phyloP scores from a whole-genome alignment of 1,140 invertebrate genomes.

The Drosophila subobscura region DNA sequence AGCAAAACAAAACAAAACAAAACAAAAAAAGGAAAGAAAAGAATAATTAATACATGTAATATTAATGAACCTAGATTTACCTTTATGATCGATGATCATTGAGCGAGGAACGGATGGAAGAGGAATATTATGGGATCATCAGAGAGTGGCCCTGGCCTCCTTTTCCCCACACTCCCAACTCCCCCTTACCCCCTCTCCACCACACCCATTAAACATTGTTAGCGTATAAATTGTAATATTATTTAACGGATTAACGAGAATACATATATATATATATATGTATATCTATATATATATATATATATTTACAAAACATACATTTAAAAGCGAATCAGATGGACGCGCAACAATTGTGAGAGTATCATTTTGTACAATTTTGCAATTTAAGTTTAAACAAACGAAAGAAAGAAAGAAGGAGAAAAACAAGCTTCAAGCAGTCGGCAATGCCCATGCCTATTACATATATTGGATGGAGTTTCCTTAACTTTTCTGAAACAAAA shows the following conservation, averaged over 20 bases:
- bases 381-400: slow-evolving; percentile 64
- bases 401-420: slow-evolving; percentile 4
- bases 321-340: slow-evolving; percentile 12
- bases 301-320: slow-evolving; percentile 5
- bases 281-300: slow-evolving; percentile 13
- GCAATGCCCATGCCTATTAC: slow-evolving; percentile 28
- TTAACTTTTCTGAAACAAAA: background rate
- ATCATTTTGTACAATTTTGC: slow-evolving; percentile 79
- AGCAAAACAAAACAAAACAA: slow-evolving; percentile 20
- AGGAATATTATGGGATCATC: slow-evolving; percentile 51
- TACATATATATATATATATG: slow-evolving; percentile 43
- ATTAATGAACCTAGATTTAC: slow-evolving; percentile 72
- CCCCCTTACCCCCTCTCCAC: too few relatives aligned
- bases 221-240: slow-evolving; percentile 76
- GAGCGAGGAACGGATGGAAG: slow-evolving; percentile 38
- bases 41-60: slow-evolving; percentile 52
- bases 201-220: slow-evolving; percentile 66
- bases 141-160: slow-evolving; percentile 39
- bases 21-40: slow-evolving; percentile 25
- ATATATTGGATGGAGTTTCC: slow-evolving; percentile 30
- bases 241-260: slow-evolving; percentile 63
- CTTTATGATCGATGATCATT: slow-evolving; percentile 56
- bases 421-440: slow-evolving; percentile 59
- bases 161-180: too few relatives aligned
- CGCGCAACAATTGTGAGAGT: slow-evolving; percentile 60